These are phyloP conservation scores for Listronotus oregonensis DNA, from an alignment of 1,140 invertebrate species.

Conservation along the genomic window DNA sequence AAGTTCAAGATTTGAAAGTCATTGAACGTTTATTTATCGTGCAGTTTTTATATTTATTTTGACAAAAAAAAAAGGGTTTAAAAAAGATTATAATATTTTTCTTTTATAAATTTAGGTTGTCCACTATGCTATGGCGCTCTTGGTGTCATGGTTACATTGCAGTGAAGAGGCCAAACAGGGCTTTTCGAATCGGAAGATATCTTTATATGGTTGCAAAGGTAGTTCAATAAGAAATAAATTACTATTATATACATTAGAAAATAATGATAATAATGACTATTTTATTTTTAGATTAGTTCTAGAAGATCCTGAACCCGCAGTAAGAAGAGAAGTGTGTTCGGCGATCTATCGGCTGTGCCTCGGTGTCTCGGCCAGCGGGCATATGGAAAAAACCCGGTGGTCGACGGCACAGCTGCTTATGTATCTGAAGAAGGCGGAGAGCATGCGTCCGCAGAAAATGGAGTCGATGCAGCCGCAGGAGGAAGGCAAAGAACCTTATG, in stretches of 20 bases:
- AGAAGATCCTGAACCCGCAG: slow-evolving; percentile 83
- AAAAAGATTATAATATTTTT: too few species aligned
- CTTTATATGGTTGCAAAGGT: slow-evolving; percentile 71
- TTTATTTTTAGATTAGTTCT: slow-evolving; percentile 58
- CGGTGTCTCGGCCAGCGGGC: slow-evolving; percentile 67
- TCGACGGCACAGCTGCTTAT: slow-evolving; percentile 78
- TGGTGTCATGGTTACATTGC: slow-evolving; percentile 85
- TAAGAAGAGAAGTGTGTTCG: slow-evolving; percentile 85
- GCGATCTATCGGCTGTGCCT: slow-evolving; percentile 85
- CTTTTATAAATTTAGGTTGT: slow-evolving; percentile 60
- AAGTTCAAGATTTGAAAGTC: too few species aligned
- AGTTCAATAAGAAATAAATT: too few species aligned
- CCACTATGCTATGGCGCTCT: slow-evolving; percentile 79
- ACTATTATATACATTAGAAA: too few species aligned
- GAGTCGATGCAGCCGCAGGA: slow-evolving; percentile 65
- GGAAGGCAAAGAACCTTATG: slow-evolving; percentile 89
- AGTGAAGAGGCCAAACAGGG: slow-evolving; percentile 65
- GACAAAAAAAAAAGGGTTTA: too few species aligned
- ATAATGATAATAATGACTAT: not conserved
- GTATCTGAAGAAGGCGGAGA: slow-evolving; percentile 80
- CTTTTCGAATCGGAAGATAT: slow-evolving; percentile 71
- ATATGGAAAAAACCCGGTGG: slow-evolving; percentile 62
- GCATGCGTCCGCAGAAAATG: slow-evolving; percentile 76
- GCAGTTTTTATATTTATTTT: too few species aligned
- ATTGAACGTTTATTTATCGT: too few species aligned